A percentile compares a stretch with the other conserved stretches of the same genome.
Evolutionary conservation across 2,888 invertebrate species (phyloP).

Genomic region (Acleris emargana): DNA sequence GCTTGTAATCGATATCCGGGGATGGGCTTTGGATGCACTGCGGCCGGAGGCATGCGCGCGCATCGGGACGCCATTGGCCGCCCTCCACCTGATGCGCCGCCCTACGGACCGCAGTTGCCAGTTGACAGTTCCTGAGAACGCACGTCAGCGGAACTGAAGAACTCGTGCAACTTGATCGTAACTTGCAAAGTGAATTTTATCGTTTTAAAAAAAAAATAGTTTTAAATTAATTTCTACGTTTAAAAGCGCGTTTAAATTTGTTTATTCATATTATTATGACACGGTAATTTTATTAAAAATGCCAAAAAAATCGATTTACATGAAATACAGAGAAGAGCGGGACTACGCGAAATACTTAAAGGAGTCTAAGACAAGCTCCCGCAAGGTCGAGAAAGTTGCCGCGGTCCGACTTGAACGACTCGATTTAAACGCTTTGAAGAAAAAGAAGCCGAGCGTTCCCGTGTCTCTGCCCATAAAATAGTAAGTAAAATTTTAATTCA

Average conservation of each 20-base stretch:
- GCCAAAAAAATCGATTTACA: background rate
- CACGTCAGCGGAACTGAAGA: background rate
- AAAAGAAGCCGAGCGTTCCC: background rate
- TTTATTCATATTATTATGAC: too few relatives aligned
- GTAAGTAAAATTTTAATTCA: background rate
- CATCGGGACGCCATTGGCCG: background rate
- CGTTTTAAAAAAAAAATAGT: too few relatives aligned
- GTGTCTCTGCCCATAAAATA: slow-evolving; percentile 2
- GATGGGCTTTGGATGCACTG: background rate
- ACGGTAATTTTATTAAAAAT: background rate
- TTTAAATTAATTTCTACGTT: too few relatives aligned
- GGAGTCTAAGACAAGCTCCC: background rate
- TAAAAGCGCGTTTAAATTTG: too few relatives aligned
- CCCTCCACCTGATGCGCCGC: slow-evolving; percentile 8
- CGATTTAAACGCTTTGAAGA: background rate
- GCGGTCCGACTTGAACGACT: background rate
- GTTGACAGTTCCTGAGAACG: background rate
- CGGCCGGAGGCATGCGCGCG: background rate
- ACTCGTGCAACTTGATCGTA: background rate
- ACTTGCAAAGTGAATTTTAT: background rate
- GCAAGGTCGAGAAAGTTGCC: background rate
- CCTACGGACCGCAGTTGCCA: background rate
- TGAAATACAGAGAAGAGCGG: slow-evolving; percentile 1
- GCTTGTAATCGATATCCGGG: background rate
- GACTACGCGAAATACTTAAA: background rate